Base-by-base conservation (phyloP, 2,113 vertebrate species). In the Ursus arctos region DNA sequence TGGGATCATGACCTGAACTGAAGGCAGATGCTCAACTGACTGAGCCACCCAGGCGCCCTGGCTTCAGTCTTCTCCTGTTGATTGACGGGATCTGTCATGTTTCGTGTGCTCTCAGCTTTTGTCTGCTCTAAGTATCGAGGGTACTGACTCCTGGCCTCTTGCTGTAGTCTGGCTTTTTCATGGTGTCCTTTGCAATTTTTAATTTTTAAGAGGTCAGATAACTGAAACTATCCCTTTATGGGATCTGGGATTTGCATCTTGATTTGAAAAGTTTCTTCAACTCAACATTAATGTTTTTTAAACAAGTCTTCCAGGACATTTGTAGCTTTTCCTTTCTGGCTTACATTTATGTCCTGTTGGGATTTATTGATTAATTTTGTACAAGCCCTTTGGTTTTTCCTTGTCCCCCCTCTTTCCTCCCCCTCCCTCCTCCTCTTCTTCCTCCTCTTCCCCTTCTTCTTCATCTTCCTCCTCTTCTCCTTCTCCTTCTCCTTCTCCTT, bases 111-210 rank as follows among this genome's bases (percentile, higher is more conserved):
- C 7, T 13, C 16, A 7, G 49, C 65, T 40, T 22, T n/a, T 24
- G 6, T 31, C 77, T 18, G 2, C 15, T 19, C 9, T 15, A 7
- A 16, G 26, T 6, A 0, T 31, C 4, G 4, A 10, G 13, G 4
- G 1, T 40, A 5, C 9, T 14, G 10, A 8, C 1, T 69, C 15
- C 31, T 22, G 59, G 24, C 1, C 11, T 65, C 9, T 18, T 26
- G 0, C 65, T 22, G 31, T 49, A 24, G 26, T 61, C 24, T 6
- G 63, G 36, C 31, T 79, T 49, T 13, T 59, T 59, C 36, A 40
- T 26, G 43, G 43, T 2, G 4, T 22, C 19, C 47, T 5, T 4
- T 6, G 4, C 36, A 16, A 24, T 36, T n/a, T 67, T 84, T 33
- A n/a, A 55, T 11, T 24, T 63, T n/a, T 51, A n/a, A 63, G 43